Evolutionary conservation across 1,140 invertebrate species (phyloP), one percentile per base, ranked within the genome.

Genomic region (Plectus sambesii): DNA sequence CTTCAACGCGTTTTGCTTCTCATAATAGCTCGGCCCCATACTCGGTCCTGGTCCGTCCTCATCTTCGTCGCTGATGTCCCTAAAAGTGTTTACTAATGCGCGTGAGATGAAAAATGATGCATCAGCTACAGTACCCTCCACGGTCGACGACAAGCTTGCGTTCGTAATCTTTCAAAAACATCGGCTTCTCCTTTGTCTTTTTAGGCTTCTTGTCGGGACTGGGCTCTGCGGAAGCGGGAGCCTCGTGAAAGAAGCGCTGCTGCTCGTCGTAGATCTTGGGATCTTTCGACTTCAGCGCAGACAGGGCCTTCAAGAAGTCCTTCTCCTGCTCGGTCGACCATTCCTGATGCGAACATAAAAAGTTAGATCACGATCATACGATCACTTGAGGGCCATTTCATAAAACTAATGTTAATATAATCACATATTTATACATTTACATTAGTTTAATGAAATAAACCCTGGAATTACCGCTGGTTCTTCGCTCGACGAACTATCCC

Each of bases 261-360:
- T 79, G 75, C 42, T 80, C 75, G 60, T 90, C 77, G 73, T 92
- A 92, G 55, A 90, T 88, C 58, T 76, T 77, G 0, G 87, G 84
- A 75, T 92, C 83, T 69, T 84, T 85, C 25, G 79, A 83, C 68
- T 90, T 93, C 5, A 94, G 69, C 47, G 77, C 80, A 1, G 86
- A 76, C 1, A 90, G 70, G 0, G 86, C 83, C 72, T 83, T 84
- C 3, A 85, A 80, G 70, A 92, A 93, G 42, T 83, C 79, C 61
- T 82, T 81, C 62, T 93, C 87, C 33, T 85, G 74, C 55, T 81
- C 75, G 54, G 77, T 69, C 49, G 71, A 69, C 52, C 72, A 63
- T 46, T 66, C 70, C 71, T 74, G 26, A 27, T 40, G 38, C 24
- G 63, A 64, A 17, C n/a, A n/a, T n/a, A n/a, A n/a, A n/a, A n/a